These are phyloP conservation scores for Venustaconcha ellipsiformis DNA, from an alignment of 1,140 invertebrate genomes.

Conservation along the genomic window DNA sequence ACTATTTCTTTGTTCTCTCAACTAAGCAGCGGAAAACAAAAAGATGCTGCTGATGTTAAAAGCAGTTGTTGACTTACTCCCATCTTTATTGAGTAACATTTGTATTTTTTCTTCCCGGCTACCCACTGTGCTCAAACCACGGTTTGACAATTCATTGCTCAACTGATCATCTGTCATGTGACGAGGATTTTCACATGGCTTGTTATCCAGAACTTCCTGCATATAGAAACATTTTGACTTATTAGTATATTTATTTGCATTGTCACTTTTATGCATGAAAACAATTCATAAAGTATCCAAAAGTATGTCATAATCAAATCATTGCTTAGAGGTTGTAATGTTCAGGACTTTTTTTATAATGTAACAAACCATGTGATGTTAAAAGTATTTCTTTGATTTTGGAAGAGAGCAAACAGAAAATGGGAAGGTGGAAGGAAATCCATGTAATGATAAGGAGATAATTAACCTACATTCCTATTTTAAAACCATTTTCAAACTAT, in stretches of 20 bases:
- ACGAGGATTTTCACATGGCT: constrained; percentile 31
- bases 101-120: constrained; percentile 21
- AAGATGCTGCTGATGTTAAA: neutral
- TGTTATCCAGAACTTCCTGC: constrained; percentile 29
- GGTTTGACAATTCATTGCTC: constrained; percentile 14
- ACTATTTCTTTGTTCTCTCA: no score
- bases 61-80: constrained; percentile 16
- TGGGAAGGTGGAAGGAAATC: no score
- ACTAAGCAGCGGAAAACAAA: no score
- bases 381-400: no score
- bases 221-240: neutral
- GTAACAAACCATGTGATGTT: neutral
- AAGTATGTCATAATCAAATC: no score
- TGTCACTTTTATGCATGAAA: no score
- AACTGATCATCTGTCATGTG: constrained; percentile 39
- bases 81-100: neutral
- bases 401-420: no score
- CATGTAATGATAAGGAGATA: no score
- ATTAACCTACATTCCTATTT: no score
- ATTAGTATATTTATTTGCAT: neutral
- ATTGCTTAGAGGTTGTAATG: no score
- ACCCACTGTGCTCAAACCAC: constrained; percentile 14
- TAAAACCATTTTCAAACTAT: no score
- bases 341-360: neutral
- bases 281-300: no score